Evolutionary conservation across 2,888 invertebrate genomes (phyloP).

Genomic region (Xestia sexstrigata): DNA sequence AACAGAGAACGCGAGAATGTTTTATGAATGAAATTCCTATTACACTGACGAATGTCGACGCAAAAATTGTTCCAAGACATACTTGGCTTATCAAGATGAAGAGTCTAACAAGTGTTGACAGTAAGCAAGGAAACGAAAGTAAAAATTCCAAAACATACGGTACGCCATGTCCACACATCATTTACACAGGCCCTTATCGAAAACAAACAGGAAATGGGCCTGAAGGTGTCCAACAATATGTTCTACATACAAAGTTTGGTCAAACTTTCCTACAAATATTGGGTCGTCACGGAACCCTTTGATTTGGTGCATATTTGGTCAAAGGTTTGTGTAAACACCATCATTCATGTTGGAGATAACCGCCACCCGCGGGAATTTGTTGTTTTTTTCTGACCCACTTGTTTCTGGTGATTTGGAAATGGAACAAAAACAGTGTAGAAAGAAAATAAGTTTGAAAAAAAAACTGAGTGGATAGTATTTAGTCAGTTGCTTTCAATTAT

Average conservation of each 20-base stretch:
- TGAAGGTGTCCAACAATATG: slow-evolving; percentile 72
- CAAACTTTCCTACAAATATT: slow-evolving; percentile 74
- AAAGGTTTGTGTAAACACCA: slow-evolving; percentile 69
- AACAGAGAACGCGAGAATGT: neutral
- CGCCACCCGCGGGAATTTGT: slow-evolving; percentile 54
- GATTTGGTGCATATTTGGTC: slow-evolving; percentile 68
- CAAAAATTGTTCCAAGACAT: slow-evolving; percentile 32
- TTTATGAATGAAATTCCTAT: slow-evolving; percentile 20
- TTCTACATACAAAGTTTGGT: slow-evolving; percentile 72
- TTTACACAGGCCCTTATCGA: slow-evolving; percentile 76
- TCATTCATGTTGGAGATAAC: slow-evolving; percentile 70
- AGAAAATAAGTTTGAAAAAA: slow-evolving; percentile 2
- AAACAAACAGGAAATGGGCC: slow-evolving; percentile 77
- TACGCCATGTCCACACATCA: slow-evolving; percentile 65
- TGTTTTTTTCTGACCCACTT: slow-evolving; percentile 58
- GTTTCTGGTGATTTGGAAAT: slow-evolving; percentile 62
- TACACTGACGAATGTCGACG: slow-evolving; percentile 1
- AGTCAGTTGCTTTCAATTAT: neutral
- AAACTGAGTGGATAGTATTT: neutral
- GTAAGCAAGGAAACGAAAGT: slow-evolving; percentile 64
- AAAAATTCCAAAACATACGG: slow-evolving; percentile 65
- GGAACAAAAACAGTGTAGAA: slow-evolving; percentile 33
- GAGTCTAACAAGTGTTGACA: slow-evolving; percentile 32
- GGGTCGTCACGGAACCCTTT: slow-evolving; percentile 72
- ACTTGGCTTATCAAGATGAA: slow-evolving; percentile 35